phyloP scores from a whole-genome alignment of 2,888 invertebrate genomes.

The Oligia strigilis region DNA sequence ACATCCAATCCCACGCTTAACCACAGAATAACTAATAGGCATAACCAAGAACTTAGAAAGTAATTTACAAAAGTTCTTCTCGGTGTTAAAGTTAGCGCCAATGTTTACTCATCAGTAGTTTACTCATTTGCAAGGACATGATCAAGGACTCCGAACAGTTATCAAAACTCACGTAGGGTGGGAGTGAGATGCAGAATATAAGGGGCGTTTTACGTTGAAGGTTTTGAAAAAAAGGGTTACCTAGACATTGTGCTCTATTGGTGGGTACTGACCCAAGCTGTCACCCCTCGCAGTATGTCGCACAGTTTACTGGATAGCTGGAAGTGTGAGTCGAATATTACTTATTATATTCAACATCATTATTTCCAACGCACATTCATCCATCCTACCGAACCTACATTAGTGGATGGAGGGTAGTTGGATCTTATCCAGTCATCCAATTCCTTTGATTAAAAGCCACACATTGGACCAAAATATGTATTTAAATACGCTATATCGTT shows the following conservation, averaged over 20 bases:
- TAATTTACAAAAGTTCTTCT: conserved; percentile 57
- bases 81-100: conserved; percentile 43
- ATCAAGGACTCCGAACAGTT: conserved; percentile 71
- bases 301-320: neutral
- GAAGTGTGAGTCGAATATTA: neutral
- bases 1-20: neutral
- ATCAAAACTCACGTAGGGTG: conserved; percentile 73
- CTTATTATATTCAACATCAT: neutral
- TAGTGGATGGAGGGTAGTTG: no score
- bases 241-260: neutral
- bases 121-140: conserved; percentile 76
- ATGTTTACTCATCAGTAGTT: conserved; percentile 72
- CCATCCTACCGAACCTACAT: no score
- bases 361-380: neutral
- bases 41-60: conserved; percentile 37
- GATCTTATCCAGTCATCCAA: no score
- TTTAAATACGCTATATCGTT: no score
- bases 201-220: conserved; percentile 22
- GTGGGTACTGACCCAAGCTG: neutral
- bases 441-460: no score
- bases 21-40: no score
- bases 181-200: conserved; percentile 53
- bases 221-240: neutral
- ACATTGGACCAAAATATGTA: no score
- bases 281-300: neutral